phyloP scores from a whole-genome alignment of 2,888 invertebrate genomes.

The Gastracanthus pulcherrimus region DNA sequence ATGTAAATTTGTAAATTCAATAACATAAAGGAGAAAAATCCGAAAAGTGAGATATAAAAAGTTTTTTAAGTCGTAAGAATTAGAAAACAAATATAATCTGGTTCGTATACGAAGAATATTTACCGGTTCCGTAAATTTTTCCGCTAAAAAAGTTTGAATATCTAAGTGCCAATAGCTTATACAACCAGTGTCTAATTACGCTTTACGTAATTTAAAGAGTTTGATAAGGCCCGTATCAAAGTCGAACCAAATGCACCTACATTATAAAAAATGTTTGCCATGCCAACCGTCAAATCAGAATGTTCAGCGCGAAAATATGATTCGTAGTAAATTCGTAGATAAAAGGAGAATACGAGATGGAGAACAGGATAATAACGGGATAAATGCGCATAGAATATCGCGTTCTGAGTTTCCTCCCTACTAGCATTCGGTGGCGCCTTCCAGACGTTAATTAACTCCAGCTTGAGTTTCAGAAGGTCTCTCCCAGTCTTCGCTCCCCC shows the following conservation, averaged over 20 bases:
- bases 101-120: no score
- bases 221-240: no score
- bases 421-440: slow-evolving; percentile 9
- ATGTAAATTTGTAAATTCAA: background rate
- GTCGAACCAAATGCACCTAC: no score
- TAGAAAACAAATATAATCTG: no score
- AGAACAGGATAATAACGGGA: background rate
- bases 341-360: background rate
- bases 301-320: background rate
- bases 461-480: slow-evolving; percentile 19
- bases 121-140: no score
- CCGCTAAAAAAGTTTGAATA: no score
- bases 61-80: no score
- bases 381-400: slow-evolving; percentile 25
- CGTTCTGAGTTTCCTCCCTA: background rate
- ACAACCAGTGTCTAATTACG: no score
- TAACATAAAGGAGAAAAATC: background rate
- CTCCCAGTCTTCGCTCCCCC: background rate
- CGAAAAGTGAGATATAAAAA: no score
- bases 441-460: slow-evolving; percentile 31
- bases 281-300: background rate
- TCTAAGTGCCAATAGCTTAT: no score
- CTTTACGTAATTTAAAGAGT: no score
- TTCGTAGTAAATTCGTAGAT: background rate
- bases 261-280: background rate